These are phyloP conservation scores for Hemicrepidius hirtus DNA, from an alignment of 2,888 invertebrate species.

Conservation along the genomic window DNA sequence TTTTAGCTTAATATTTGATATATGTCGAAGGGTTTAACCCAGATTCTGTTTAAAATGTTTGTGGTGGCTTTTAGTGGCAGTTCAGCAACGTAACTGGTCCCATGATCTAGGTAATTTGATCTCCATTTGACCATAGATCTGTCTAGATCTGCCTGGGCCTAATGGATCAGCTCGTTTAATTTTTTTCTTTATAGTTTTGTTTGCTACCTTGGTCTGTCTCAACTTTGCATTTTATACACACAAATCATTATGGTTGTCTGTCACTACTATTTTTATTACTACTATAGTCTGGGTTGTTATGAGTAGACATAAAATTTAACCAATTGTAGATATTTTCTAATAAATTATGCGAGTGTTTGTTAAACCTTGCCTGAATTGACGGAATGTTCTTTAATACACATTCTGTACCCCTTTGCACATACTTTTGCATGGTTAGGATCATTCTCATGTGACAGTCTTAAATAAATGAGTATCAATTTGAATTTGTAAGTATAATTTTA, in stretches of 20 bases:
- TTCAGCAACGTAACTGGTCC: conserved; percentile 78
- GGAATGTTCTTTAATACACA: conserved; percentile 71
- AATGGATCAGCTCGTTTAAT: conserved; percentile 68
- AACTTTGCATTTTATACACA: conserved; percentile 60
- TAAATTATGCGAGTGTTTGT: conserved; percentile 51
- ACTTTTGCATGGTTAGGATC: conserved; percentile 69
- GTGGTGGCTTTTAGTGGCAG: conserved; percentile 76
- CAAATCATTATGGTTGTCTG: conserved; percentile 53
- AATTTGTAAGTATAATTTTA: conserved; percentile 53
- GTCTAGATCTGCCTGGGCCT: conserved; percentile 72
- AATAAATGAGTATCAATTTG: conserved; percentile 48
- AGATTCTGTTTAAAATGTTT: conserved; percentile 62
- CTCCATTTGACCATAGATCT: conserved; percentile 68
- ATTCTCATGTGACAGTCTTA: conserved; percentile 48
- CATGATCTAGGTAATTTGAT: conserved; percentile 77
- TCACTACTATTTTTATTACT: conserved; percentile 45
- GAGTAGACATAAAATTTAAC: conserved; percentile 48
- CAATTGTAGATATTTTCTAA: conserved; percentile 47
- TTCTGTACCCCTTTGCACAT: conserved; percentile 71
- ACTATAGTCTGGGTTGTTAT: conserved; percentile 50
- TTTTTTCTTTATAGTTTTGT: conserved; percentile 59
- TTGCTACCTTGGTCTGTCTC: conserved; percentile 61
- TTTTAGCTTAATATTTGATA: conserved; percentile 43
- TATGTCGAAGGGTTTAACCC: conserved; percentile 45
- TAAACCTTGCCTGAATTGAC: conserved; percentile 62